These are phyloP conservation scores for Pristionchus japonicus DNA, from an alignment of 2,888 invertebrate genomes.

Conservation along the genomic window DNA sequence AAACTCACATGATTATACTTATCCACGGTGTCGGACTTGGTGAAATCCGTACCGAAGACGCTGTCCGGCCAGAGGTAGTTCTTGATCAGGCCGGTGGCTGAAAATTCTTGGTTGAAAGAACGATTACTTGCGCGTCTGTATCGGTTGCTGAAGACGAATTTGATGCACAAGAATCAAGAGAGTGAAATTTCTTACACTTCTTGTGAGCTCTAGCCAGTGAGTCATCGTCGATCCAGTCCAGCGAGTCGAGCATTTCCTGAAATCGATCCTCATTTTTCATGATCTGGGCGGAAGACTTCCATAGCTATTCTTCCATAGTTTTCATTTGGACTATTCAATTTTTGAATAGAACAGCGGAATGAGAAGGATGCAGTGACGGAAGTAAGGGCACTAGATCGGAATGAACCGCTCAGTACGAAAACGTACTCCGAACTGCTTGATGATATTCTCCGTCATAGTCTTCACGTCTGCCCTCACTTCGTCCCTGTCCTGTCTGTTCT, in stretches of 20 bases:
- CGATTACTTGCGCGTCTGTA: no score
- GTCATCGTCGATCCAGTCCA: slow-evolving; percentile 21
- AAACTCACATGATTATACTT: background rate
- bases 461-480: slow-evolving; percentile 49
- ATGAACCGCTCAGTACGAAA: no score
- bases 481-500: slow-evolving; percentile 49
- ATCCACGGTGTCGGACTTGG: background rate
- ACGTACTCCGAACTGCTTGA: slow-evolving; percentile 51
- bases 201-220: slow-evolving; percentile 1
- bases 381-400: no score
- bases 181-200: background rate
- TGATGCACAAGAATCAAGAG: no score
- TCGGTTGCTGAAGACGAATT: no score
- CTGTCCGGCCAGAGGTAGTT: slow-evolving; percentile 35
- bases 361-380: no score
- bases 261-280: background rate
- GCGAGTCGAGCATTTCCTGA: slow-evolving; percentile 42
- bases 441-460: slow-evolving; percentile 51
- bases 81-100: background rate
- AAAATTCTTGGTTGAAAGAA: no score
- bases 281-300: no score
- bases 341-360: no score
- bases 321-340: no score
- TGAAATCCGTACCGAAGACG: slow-evolving; percentile 32
- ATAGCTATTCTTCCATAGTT: no score